Evolutionary conservation across 2,113 vertebrate species (phyloP).

Genomic region (Physeter macrocephalus): DNA sequence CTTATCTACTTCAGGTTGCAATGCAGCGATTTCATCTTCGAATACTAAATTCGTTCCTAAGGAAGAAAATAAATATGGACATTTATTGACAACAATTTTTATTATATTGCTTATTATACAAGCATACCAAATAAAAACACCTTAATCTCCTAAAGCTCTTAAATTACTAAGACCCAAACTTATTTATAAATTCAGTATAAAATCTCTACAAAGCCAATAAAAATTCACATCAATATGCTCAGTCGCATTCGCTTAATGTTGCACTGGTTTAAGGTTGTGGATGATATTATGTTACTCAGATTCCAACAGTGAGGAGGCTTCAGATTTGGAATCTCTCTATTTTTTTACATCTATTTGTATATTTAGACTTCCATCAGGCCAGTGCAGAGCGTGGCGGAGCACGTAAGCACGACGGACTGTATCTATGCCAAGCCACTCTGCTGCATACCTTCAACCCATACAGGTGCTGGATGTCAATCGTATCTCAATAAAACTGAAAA

Average conservation of each 20-base stretch:
- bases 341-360: background rate
- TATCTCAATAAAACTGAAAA: background rate
- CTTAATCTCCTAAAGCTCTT: background rate
- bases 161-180: background rate
- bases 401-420: background rate
- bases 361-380: background rate
- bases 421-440: background rate
- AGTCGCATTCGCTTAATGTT: background rate
- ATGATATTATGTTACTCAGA: background rate
- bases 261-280: background rate
- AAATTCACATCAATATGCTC: background rate
- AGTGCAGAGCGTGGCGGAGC: background rate
- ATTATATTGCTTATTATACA: background rate
- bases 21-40: conserved; percentile 86
- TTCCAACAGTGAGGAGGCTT: background rate
- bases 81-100: background rate
- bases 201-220: background rate
- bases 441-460: background rate
- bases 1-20: conserved; percentile 88
- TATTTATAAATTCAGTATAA: background rate
- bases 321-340: background rate
- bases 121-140: background rate
- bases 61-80: conserved; percentile 17
- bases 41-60: conserved; percentile 86
- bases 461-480: background rate